These are phyloP conservation scores for Capitella teleta DNA, from an alignment of 1,140 invertebrate genomes.

Conservation along the genomic window DNA sequence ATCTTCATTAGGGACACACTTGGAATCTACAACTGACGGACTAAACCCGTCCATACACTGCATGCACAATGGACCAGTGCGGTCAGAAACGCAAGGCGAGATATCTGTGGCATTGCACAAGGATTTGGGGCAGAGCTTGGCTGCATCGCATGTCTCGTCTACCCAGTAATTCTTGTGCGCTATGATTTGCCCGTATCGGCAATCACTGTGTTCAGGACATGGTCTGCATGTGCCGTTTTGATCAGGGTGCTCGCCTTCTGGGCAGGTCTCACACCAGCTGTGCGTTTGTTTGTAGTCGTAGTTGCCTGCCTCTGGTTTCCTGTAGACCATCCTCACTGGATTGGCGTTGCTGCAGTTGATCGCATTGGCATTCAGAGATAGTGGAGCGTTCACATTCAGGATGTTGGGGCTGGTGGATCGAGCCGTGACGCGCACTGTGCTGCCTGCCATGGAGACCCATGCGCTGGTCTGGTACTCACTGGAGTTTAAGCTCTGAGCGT, in stretches of 20 bases:
- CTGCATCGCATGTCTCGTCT: neutral
- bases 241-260: neutral
- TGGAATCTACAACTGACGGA: too few relatives aligned
- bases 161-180: neutral
- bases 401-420: neutral
- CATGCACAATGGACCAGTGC: too few relatives aligned
- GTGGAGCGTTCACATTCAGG: neutral
- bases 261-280: constrained; percentile 1
- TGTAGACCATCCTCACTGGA: neutral
- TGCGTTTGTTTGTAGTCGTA: neutral
- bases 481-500: neutral
- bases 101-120: too few relatives aligned
- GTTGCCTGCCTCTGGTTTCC: too few relatives aligned
- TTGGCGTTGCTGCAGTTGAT: neutral
- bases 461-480: too few relatives aligned
- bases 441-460: too few relatives aligned
- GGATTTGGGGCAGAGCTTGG: too few relatives aligned
- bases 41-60: too few relatives aligned
- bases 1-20: too few relatives aligned
- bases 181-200: constrained; percentile 1
- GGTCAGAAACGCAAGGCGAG: too few relatives aligned
- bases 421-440: too few relatives aligned
- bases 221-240: neutral
- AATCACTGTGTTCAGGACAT: neutral
- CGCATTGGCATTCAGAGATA: neutral